Base-by-base conservation (phyloP, 2,797 vertebrate genomes). In the Geotrypetes seraphini region DNA sequence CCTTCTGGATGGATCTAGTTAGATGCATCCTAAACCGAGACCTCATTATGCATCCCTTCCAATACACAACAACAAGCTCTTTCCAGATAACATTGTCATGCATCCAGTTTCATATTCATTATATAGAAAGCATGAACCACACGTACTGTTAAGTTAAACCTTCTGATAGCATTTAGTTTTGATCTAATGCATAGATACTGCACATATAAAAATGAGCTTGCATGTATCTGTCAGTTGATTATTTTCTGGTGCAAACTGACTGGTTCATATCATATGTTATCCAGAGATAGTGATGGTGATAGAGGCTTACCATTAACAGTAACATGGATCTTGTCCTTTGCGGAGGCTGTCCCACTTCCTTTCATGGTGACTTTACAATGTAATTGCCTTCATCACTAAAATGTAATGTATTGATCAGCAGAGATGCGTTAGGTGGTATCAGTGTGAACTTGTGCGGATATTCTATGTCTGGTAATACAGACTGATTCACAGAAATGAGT, bases 231-330 rank as follows among this genome's bases (percentile, higher is more conserved):
- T n/a, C n/a, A n/a, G n/a, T n/a, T n/a, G n/a, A n/a, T n/a, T n/a
- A n/a, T n/a, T n/a, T n/a, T n/a, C n/a, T n/a, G n/a, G n/a, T n/a
- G n/a, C n/a, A n/a, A n/a, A n/a, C n/a, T n/a, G n/a, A n/a, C n/a
- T n/a, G n/a, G n/a, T n/a, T n/a, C n/a, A n/a, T n/a, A n/a, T n/a
- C n/a, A n/a, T n/a, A n/a, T n/a, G n/a, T n/a, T n/a, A 10, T 24
- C n/a, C n/a, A 5, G 22, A 22, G 22, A 22, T 22, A 20, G 25
- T 33, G 10, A 11, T 47, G 13, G 28, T n/a, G n/a, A n/a, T 36
- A 29, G 7, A 29, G 41, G 77, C 92, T 91, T 69, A 98, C 93
- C 89, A 15, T 92, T 81, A 28, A 96, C 93, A 2, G 81, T 89
- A 31, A 98, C 86, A 19, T 29, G 77, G 47, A 98, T 83, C 22